phyloP scores from a whole-genome alignment of 2,797 vertebrate species.

The Amazona finschi region DNA sequence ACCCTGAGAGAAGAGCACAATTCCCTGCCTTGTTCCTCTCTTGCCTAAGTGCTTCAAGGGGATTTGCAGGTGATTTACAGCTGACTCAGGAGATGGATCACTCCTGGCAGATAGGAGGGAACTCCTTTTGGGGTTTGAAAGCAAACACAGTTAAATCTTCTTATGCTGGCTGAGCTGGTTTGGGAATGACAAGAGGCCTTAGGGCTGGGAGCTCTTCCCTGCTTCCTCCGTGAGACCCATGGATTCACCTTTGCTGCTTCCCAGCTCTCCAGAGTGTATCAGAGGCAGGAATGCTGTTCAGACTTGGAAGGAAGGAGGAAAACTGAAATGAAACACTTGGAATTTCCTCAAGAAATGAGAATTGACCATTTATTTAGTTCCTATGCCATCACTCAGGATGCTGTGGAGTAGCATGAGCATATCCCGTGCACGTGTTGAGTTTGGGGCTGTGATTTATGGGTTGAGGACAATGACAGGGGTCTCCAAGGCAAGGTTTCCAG shows the following conservation, averaged over 20 bases:
- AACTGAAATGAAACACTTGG: neutral
- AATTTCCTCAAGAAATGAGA: neutral
- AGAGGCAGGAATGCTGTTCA: neutral
- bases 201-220: neutral
- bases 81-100: conserved; percentile 32
- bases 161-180: conserved; percentile 29
- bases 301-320: neutral
- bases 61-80: conserved; percentile 25
- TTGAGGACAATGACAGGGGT: neutral
- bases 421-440: fast-evolving
- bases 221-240: fast-evolving
- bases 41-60: neutral
- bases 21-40: neutral
- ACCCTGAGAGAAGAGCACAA: neutral
- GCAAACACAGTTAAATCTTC: conserved; percentile 48
- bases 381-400: neutral
- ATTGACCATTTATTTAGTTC: neutral
- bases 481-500: neutral
- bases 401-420: fast-evolving
- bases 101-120: conserved; percentile 7
- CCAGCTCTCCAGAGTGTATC: neutral
- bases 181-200: neutral
- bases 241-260: neutral
- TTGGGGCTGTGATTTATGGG: fast-evolving
- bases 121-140: conserved; percentile 41